Evolutionary conservation across 1,140 invertebrate species (phyloP).

Genomic region (Episyrphus balteatus): DNA sequence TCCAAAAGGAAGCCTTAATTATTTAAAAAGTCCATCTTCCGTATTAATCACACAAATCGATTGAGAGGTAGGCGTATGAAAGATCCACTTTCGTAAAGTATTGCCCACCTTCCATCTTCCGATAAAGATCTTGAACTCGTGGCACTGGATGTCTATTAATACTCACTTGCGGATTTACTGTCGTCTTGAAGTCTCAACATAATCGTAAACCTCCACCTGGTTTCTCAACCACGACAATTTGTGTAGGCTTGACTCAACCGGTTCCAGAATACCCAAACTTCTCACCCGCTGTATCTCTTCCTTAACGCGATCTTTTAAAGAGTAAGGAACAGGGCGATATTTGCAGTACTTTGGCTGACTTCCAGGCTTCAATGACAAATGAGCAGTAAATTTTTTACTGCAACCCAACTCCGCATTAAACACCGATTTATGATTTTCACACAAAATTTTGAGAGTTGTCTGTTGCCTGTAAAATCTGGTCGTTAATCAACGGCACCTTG

Average conservation of each 20-base stretch:
- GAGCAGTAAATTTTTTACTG: too few relatives aligned
- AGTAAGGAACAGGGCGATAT: slow-evolving; percentile 25
- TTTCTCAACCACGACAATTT: slow-evolving; percentile 38
- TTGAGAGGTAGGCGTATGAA: slow-evolving; percentile 12
- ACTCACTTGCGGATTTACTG: slow-evolving; percentile 22
- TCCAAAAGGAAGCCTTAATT: slow-evolving; percentile 13
- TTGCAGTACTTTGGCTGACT: too few relatives aligned
- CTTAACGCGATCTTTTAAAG: slow-evolving; percentile 30
- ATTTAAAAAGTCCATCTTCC: slow-evolving; percentile 8
- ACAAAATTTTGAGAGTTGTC: too few relatives aligned
- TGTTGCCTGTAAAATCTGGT: too few relatives aligned
- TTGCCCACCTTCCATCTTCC: background rate
- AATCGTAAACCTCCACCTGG: slow-evolving; percentile 28
- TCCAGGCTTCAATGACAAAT: too few relatives aligned
- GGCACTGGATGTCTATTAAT: slow-evolving; percentile 38
- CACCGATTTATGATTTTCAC: too few relatives aligned
- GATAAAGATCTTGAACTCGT: slow-evolving; percentile 19
- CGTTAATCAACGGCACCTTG: too few relatives aligned
- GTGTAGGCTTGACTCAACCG: slow-evolving; percentile 25
- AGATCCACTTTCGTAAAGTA: slow-evolving; percentile 10
- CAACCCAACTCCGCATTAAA: too few relatives aligned
- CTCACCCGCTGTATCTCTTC: slow-evolving; percentile 24
- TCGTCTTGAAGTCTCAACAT: slow-evolving; percentile 37
- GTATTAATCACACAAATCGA: slow-evolving; percentile 12
- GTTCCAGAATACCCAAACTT: slow-evolving; percentile 14